phyloP scores from a whole-genome alignment of 37 sponge, comb jelly and placozoan genomes.

The Aphrocallistes beatrix region DNA sequence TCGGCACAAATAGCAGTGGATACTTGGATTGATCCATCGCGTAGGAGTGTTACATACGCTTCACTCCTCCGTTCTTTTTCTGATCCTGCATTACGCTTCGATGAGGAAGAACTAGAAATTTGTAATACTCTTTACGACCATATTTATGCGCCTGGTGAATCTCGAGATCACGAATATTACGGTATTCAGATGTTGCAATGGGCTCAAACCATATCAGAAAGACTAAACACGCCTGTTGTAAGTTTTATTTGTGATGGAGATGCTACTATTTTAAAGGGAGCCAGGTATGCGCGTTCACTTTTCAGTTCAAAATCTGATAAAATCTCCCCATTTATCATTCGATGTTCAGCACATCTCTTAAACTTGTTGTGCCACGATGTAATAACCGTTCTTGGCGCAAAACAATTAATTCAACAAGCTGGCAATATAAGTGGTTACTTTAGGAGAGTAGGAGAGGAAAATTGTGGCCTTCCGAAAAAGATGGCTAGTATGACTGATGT shows the following conservation, averaged over 20 bases:
- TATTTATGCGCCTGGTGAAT: not conserved
- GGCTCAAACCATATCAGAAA: not conserved
- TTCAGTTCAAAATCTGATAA: not conserved
- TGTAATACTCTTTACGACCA: not conserved
- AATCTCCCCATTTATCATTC: not conserved
- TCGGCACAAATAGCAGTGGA: not conserved
- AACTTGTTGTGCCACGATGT: conserved; percentile 4
- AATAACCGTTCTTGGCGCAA: conserved; percentile 6
- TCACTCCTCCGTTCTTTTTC: not conserved
- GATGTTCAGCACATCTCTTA: conserved; percentile 16
- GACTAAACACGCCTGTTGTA: not conserved
- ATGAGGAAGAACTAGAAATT: not conserved
- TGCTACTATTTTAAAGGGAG: not conserved
- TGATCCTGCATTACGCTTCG: not conserved
- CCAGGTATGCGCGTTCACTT: not conserved
- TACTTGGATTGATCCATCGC: not conserved
- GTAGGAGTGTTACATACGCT: not conserved
- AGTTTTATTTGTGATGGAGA: not conserved
- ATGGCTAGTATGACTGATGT: not conserved
- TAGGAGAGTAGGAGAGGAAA: conserved; percentile 12
- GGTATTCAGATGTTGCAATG: not conserved
- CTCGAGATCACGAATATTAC: not conserved
- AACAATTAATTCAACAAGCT: not conserved
- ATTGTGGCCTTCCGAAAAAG: not conserved
- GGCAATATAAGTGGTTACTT: not conserved